phyloP scores from a whole-genome alignment of 2,888 invertebrate species.

The Sminthurides aquaticus region DNA sequence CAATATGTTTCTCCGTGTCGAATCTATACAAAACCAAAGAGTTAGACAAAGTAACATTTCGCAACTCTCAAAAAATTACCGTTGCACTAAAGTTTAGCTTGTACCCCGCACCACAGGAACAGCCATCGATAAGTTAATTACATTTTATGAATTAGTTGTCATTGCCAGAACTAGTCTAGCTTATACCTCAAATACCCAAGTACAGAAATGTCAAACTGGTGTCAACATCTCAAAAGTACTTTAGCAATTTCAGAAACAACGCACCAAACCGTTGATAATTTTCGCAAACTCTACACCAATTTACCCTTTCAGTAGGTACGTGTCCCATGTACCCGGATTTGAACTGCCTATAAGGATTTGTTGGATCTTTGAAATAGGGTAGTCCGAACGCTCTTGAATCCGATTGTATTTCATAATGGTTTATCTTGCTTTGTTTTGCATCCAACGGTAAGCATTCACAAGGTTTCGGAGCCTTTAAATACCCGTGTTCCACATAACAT shows the following conservation, averaged over 20 bases:
- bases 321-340: conserved; percentile 38
- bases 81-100: too few relatives aligned
- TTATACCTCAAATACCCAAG: too few relatives aligned
- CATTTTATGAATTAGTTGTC: too few relatives aligned
- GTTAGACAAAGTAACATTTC: not conserved
- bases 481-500: conserved; percentile 17
- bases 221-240: too few relatives aligned
- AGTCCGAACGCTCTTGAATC: conserved; percentile 31
- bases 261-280: too few relatives aligned
- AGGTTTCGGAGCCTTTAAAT: conserved; percentile 30
- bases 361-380: conserved; percentile 39
- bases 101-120: too few relatives aligned
- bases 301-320: conserved; percentile 37
- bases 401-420: conserved; percentile 31
- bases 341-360: conserved; percentile 34
- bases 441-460: conserved; percentile 41
- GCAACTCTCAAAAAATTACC: not conserved
- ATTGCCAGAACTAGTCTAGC: too few relatives aligned
- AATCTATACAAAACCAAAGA: conserved; percentile 21
- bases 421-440: conserved; percentile 31
- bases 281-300: too few relatives aligned
- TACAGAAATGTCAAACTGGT: too few relatives aligned
- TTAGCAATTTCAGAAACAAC: too few relatives aligned
- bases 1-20: conserved; percentile 34
- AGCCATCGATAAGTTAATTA: too few relatives aligned